Base-by-base conservation (phyloP, 2,113 vertebrate species). In the Psettodes erumei region DNA sequence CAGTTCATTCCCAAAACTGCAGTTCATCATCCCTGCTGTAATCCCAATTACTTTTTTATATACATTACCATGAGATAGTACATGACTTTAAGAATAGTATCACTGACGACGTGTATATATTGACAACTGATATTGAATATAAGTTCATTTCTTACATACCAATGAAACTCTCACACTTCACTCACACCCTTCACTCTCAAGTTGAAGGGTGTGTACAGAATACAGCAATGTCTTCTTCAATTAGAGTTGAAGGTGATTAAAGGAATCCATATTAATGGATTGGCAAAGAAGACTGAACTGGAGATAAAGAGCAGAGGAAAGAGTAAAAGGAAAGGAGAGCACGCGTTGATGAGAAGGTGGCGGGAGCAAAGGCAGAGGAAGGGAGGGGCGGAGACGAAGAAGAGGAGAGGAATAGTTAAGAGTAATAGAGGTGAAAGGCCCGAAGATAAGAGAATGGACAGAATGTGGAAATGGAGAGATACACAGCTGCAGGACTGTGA, bases 341-440 rank as follows among this genome's bases (percentile, higher is more conserved):
- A 33, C 50, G 48, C 75, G 75, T 70, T 88, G 78, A 77, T 54
- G 76, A 76, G 66, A 66, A 40, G 74, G 50, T 67, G 75, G 82
- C 80, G 38, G 73, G 60, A 71, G 74, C 54, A 81, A 71, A 86
- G 71, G 61, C 2, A 32, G 60, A 76, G 59, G 79, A 75, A 79
- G 47, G 50, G 77, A 68, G 60, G 66, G 23, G 71, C 8, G 13
- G 42, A 62, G 56, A 70, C 67, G 71, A 80, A 28, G 76, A 71
- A 60, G 72, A 33, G 65, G 69, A 65, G 67, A 78, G 78, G 78
- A 86, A 85, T 70, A 70, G 83, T 86, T 84, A 82, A 82, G 81
- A 81, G 88, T 90, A 91, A 91, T 89, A 69, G 89, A 90, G 90
- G 88, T 91, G 90, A 89, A 81, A 85, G 88, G 89, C 72, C 79